These are phyloP conservation scores for Sarcophaga variegata DNA, from an alignment of 2,888 invertebrate species.

Conservation along the genomic window DNA sequence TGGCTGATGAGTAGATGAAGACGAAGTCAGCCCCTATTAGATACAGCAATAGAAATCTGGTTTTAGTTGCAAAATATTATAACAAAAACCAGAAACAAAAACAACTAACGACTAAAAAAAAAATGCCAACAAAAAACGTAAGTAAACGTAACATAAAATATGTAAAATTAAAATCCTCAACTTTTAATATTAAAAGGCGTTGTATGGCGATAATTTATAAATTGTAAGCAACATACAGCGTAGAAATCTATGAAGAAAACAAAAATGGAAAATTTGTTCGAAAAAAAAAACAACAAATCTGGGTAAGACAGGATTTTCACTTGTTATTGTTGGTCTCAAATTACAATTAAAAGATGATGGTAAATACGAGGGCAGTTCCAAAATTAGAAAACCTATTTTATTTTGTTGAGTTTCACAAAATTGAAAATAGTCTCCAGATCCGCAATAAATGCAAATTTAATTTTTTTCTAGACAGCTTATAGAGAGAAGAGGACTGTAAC, in stretches of 20 bases:
- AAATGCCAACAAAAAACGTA: background rate
- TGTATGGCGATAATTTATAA: conserved; percentile 27
- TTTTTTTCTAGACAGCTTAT: too few species aligned
- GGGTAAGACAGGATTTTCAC: conserved; percentile 30
- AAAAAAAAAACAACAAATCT: background rate
- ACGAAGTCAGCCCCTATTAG: background rate
- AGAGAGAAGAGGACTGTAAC: too few species aligned
- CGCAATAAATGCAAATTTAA: too few species aligned
- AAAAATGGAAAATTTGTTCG: background rate
- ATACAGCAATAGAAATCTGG: conserved; percentile 58
- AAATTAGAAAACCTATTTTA: too few species aligned
- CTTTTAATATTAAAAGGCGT: conserved; percentile 48
- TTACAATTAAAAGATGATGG: conserved; percentile 46
- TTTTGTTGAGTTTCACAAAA: too few species aligned
- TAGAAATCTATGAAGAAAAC: background rate
- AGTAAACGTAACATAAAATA: conserved; percentile 15
- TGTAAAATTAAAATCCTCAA: conserved; percentile 19
- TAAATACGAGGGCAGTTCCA: background rate
- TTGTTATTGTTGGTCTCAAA: conserved; percentile 40
- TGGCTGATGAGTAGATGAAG: conserved; percentile 73
- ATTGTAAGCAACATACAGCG: background rate
- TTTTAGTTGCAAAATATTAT: conserved; percentile 19
- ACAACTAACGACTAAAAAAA: background rate
- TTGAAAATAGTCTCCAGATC: too few species aligned
- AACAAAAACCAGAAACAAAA: conserved; percentile 8